Evolutionary conservation across 2,888 invertebrate genomes (phyloP).

Genomic region (Agrotis puta): DNA sequence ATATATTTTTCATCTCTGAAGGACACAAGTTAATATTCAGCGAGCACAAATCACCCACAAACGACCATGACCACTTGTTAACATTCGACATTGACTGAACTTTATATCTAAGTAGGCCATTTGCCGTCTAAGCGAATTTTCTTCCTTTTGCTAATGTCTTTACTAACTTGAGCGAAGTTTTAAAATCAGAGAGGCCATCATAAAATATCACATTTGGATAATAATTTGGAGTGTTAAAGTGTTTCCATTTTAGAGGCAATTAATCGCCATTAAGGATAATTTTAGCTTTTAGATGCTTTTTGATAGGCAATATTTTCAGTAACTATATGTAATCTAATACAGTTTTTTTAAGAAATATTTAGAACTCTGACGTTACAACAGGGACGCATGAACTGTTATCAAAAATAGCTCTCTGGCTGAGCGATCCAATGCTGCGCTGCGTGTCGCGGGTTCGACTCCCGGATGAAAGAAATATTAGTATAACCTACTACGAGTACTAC

Average conservation of each 20-base stretch:
- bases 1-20: background rate
- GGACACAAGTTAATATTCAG: background rate
- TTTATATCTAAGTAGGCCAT: constrained; percentile 54
- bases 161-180: constrained; percentile 35
- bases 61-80: constrained; percentile 5
- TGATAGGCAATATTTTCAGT: background rate
- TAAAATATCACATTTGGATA: constrained; percentile 30
- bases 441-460: too few species aligned
- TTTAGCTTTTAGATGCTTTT: background rate
- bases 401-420: background rate
- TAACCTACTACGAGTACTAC: too few species aligned
- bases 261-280: background rate
- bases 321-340: background rate
- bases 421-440: too few species aligned
- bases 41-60: constrained; percentile 1
- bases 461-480: too few species aligned
- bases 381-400: background rate
- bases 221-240: constrained; percentile 11
- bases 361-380: background rate
- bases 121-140: constrained; percentile 40
- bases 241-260: constrained; percentile 2
- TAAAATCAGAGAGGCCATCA: constrained; percentile 44
- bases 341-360: background rate
- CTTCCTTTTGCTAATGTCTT: constrained; percentile 30
- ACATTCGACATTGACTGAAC: constrained; percentile 37